Conservation (phyloP, 2,888 invertebrate species). For the Leptura quadrifasciata region DNA sequence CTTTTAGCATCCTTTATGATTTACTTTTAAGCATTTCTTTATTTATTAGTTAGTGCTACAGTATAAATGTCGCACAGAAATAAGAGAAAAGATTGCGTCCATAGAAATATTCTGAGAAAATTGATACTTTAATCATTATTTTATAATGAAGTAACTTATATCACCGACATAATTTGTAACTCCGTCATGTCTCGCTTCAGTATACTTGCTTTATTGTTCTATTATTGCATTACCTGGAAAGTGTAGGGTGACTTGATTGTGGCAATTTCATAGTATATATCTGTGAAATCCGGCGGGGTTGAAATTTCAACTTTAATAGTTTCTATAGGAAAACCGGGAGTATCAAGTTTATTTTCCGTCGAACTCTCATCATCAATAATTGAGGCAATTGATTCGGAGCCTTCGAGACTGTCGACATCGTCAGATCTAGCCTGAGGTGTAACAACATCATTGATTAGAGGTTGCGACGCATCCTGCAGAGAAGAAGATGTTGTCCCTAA, state of each 20-base stretch:
- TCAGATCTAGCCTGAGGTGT: conserved; percentile 77
- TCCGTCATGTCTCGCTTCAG: neutral
- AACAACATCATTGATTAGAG: conserved; percentile 74
- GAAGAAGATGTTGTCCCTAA: conserved; percentile 63
- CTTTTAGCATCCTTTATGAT: no score
- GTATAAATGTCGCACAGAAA: no score
- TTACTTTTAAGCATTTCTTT: no score
- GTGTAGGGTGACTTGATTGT: conserved; percentile 93
- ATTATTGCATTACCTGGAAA: conserved; percentile 82
- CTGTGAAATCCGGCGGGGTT: conserved; percentile 89
- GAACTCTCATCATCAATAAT: conserved; percentile 77
- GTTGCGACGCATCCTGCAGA: conserved; percentile 57
- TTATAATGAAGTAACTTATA: conserved; percentile 17
- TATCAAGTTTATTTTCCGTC: conserved; percentile 81
- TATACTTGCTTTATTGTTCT: conserved; percentile 25
- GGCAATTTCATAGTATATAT: conserved; percentile 92
- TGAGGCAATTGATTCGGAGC: conserved; percentile 83
- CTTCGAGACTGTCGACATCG: conserved; percentile 80
- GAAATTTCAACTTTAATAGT: conserved; percentile 92
- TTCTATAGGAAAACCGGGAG: conserved; percentile 80
- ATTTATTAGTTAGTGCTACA: no score
- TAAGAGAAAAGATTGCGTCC: no score
- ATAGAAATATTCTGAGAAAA: neutral
- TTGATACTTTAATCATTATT: neutral
- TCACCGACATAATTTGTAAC: neutral